Evolutionary conservation across 2,888 invertebrate genomes (phyloP), one percentile per base, ranked within the genome.

Genomic region (Itoplectis maculator): DNA sequence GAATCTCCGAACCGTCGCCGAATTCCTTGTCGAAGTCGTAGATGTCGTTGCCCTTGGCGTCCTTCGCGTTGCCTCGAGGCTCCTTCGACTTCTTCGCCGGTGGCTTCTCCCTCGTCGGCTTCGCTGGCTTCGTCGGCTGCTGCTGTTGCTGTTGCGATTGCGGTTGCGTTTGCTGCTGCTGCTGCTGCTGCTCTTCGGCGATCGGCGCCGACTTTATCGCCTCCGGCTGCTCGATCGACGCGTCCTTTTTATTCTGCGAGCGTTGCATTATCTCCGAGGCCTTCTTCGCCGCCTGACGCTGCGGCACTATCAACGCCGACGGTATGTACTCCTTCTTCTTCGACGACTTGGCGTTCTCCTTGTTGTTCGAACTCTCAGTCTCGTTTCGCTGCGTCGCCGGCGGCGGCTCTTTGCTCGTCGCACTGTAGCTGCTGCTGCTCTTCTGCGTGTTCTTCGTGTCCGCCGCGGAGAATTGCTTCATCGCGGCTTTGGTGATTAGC

Each of bases 241-340:
- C 56, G 93, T 93, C 86, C 95, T 96, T 63, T 95, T 96, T 20
- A 95, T 95, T 81, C 95, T 94, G 94, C 37, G 93, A 93, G 29
- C 93, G 90, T 56, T 94, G 96, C 95, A 98, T 96, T 90, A 97
- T 97, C 92, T 98, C 97, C 0, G 97, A 96, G 0, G 98, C 98
- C 91, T 97, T 98, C 92, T 97, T 98, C 35, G 98, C 98, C 37
- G 98, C 98, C 93, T 97, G 97, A 72, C 98, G 94, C 91, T 98
- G 98, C 1, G 98, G 98, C 54, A 98, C 98, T 85, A 98, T 97
- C 70, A 97, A 94, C 93, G 97, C 97, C 0, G 97, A 95, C n/a
- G 96, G 95, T 84, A 93, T 90, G 87, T 95, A 93, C 79, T 95
- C 94, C 87, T 94, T 95, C 88, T 91, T 93, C 83, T 92, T 92